Conservation (phyloP, 2,888 invertebrate species). For the Ecdyonurus torrentis region DNA sequence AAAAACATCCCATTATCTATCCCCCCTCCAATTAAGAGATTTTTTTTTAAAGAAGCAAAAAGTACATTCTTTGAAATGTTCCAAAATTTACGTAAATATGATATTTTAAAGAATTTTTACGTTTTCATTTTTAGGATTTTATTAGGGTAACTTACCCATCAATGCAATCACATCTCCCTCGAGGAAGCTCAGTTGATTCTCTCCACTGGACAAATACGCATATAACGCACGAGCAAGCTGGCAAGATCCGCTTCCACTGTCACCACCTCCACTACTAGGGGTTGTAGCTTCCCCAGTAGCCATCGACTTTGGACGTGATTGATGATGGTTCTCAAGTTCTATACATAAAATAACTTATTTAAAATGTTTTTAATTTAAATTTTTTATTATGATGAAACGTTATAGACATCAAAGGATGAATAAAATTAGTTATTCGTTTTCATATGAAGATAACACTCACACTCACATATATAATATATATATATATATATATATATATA, state of each 20-base stretch:
- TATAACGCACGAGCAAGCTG: conserved; percentile 72
- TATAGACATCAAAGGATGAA: no score
- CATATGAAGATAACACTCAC: no score
- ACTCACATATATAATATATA: no score
- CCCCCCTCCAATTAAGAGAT: no score
- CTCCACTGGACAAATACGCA: conserved; percentile 73
- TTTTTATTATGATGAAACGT: not conserved
- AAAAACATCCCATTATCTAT: no score
- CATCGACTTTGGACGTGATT: conserved; percentile 23
- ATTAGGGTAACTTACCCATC: conserved; percentile 39
- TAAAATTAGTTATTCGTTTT: no score
- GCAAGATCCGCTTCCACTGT: conserved; percentile 23
- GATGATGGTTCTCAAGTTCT: not conserved
- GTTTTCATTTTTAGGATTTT: no score
- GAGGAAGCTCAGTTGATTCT: conserved; percentile 81
- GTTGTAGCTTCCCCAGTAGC: conserved; percentile 27
- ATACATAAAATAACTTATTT: conserved; percentile 17
- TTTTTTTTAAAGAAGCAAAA: no score
- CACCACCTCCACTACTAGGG: conserved; percentile 14
- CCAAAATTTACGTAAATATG: no score
- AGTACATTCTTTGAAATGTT: no score
- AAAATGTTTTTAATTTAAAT: not conserved
- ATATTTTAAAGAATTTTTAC: no score
- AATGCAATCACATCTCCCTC: conserved; percentile 79
- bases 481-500: no score